Evolutionary conservation across 53 echinoderm and acorn worm species (phyloP).

Genomic region (Crossaster papposus): DNA sequence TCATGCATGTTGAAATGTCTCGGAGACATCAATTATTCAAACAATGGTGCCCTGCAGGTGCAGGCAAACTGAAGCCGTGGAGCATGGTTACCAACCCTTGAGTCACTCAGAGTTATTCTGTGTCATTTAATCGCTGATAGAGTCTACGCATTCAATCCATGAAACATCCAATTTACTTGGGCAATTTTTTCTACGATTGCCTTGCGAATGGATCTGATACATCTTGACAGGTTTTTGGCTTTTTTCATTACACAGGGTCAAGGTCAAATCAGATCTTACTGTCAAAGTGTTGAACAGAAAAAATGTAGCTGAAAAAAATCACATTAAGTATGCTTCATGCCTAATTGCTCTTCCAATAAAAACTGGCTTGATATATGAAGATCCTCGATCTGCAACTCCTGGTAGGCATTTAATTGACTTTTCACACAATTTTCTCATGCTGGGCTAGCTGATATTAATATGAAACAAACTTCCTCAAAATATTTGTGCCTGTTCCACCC

Average conservation of each 20-base stretch:
- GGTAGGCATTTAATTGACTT: too few relatives aligned
- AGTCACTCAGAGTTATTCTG: constrained; percentile 21
- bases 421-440: too few relatives aligned
- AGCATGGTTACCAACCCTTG: background rate
- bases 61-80: background rate
- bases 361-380: too few relatives aligned
- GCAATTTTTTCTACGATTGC: constrained; percentile 37
- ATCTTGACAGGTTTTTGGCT: background rate
- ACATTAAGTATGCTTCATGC: background rate
- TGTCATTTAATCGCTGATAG: constrained; percentile 16
- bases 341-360: too few relatives aligned
- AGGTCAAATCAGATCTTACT: background rate
- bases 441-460: too few relatives aligned
- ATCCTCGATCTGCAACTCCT: too few relatives aligned
- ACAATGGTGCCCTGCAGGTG: constrained; percentile 15
- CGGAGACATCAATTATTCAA: constrained; percentile 34
- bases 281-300: background rate
- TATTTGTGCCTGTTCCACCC: too few relatives aligned
- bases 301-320: background rate
- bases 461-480: too few relatives aligned
- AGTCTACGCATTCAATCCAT: background rate
- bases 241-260: constrained; percentile 3
- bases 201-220: constrained; percentile 5
- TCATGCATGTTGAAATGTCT: constrained; percentile 50
- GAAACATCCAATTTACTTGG: constrained; percentile 8